phyloP scores from a whole-genome alignment of 92 coral and sea anemone species.

The Palythoa grandis region DNA sequence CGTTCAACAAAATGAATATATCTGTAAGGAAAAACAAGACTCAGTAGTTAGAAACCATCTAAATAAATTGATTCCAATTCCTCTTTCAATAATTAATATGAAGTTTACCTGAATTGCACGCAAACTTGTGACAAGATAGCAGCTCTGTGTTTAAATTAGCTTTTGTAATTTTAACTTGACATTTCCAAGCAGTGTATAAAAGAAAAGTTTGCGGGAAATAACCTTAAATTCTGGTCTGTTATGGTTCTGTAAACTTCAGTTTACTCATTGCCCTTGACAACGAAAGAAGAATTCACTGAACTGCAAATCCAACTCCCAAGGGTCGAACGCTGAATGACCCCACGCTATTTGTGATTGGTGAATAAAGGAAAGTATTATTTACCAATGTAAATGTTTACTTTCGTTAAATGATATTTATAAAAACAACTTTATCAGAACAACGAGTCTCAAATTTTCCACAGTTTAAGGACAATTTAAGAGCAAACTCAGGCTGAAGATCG shows the following conservation, averaged over 20 bases:
- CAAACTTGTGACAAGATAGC: not conserved
- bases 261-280: slow-evolving; percentile 66
- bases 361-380: slow-evolving; percentile 3
- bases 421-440: no score
- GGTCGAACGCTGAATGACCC: slow-evolving; percentile 36
- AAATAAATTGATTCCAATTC: not conserved
- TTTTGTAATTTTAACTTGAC: not conserved
- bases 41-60: not conserved
- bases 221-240: slow-evolving; percentile 17
- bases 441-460: no score
- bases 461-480: no score
- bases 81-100: not conserved
- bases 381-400: not conserved
- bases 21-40: not conserved
- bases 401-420: no score
- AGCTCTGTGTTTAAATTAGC: not conserved
- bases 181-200: not conserved
- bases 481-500: no score
- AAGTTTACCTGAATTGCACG: not conserved
- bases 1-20: not conserved
- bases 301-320: slow-evolving; percentile 19
- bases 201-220: not conserved
- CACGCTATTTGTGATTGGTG: slow-evolving; percentile 29
- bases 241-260: slow-evolving; percentile 33
- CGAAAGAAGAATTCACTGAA: slow-evolving; percentile 7